phyloP scores from a whole-genome alignment of 2,888 invertebrate species.

The Drosophila paramelanica region DNA sequence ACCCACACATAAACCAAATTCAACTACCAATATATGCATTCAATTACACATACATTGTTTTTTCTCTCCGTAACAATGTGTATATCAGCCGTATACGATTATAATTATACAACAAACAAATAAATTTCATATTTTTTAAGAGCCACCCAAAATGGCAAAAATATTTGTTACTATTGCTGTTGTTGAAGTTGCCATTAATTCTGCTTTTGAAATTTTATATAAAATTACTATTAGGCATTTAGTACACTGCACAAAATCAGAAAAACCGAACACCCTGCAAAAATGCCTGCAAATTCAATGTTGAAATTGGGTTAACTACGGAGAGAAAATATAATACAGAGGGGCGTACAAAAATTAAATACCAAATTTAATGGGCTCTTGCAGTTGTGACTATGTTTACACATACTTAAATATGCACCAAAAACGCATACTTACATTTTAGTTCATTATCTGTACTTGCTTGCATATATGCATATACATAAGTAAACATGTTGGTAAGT shows the following conservation, averaged over 20 bases:
- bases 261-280: constrained; percentile 1
- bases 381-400: constrained; percentile 60
- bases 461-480: not conserved
- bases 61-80: constrained; percentile 2
- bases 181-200: constrained; percentile 2
- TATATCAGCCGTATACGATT: constrained; percentile 5
- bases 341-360: constrained; percentile 46
- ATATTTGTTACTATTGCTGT: constrained; percentile 1
- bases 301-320: not conserved
- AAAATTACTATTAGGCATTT: constrained; percentile 1
- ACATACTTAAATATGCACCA: constrained; percentile 61
- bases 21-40: constrained; percentile 16
- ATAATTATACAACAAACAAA: constrained; percentile 34
- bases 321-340: not conserved
- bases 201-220: constrained; percentile 10
- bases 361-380: constrained; percentile 76
- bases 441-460: constrained; percentile 8
- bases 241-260: constrained; percentile 11
- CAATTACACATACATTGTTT: constrained; percentile 8
- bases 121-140: constrained; percentile 12
- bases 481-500: constrained; percentile 36
- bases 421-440: constrained; percentile 29
- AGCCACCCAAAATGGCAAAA: not conserved
- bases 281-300: constrained; percentile 8
- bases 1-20: constrained; percentile 1